phyloP scores from a whole-genome alignment of 2,888 invertebrate genomes.

The Mystacides longicornis region DNA sequence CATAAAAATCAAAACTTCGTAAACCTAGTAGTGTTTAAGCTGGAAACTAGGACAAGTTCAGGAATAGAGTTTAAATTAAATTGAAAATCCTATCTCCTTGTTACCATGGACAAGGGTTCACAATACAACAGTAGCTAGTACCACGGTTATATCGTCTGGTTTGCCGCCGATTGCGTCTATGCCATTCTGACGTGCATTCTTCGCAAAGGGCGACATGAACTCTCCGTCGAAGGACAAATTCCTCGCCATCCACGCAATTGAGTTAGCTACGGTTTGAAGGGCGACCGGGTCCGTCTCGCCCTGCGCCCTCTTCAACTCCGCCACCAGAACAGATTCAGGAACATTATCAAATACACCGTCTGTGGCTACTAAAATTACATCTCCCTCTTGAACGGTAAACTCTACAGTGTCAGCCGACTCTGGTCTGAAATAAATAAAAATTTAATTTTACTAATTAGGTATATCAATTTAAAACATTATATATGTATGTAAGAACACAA shows the following conservation, averaged over 20 bases:
- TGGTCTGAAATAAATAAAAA: conserved; percentile 67
- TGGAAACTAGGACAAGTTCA: too few relatives aligned
- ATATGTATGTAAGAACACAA: too few relatives aligned
- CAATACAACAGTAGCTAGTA: conserved; percentile 88
- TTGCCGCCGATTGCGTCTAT: conserved; percentile 93
- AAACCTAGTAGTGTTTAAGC: too few relatives aligned
- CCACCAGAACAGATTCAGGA: conserved; percentile 81
- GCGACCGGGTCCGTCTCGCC: conserved; percentile 65
- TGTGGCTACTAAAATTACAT: conserved; percentile 90
- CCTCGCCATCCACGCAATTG: conserved; percentile 92
- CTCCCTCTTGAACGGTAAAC: conserved; percentile 85
- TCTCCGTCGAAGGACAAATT: conserved; percentile 90
- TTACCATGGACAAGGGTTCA: conserved; percentile 34
- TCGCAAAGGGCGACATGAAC: conserved; percentile 93
- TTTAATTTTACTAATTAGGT: too few relatives aligned
- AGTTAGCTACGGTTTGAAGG: conserved; percentile 87
- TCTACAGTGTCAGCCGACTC: conserved; percentile 85
- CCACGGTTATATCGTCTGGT: conserved; percentile 97
- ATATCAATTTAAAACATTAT: too few relatives aligned
- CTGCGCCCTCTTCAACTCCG: conserved; percentile 67
- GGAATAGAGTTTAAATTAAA: too few relatives aligned
- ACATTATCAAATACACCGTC: conserved; percentile 99
- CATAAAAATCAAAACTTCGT: too few relatives aligned
- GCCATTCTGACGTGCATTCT: conserved; percentile 87
- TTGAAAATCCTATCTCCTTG: too few relatives aligned